Conservation (phyloP, 2,888 invertebrate genomes). For the Brachyptera putata region DNA sequence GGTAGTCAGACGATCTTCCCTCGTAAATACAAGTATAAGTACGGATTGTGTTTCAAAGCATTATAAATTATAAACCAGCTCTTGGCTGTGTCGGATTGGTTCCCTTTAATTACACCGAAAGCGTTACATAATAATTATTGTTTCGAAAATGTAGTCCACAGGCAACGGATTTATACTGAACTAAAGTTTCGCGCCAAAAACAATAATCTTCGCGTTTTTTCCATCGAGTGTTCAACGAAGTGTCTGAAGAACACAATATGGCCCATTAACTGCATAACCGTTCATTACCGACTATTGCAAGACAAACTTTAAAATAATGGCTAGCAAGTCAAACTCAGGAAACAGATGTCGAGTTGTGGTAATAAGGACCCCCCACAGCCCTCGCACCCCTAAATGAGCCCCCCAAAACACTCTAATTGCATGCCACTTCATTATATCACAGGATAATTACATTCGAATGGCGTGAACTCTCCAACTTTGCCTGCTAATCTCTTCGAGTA, state of each 20-base stretch:
- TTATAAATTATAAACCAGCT: too few species aligned
- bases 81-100: too few species aligned
- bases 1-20: too few species aligned
- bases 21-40: too few species aligned
- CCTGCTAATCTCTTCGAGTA: constrained; percentile 10
- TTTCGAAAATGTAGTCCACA: too few species aligned
- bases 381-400: background rate
- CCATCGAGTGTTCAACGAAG: background rate
- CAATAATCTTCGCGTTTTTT: too few species aligned
- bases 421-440: constrained; percentile 21
- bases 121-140: too few species aligned
- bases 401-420: constrained; percentile 12
- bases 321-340: constrained; percentile 5
- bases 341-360: constrained; percentile 20
- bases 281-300: background rate
- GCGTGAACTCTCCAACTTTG: constrained; percentile 12
- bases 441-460: constrained; percentile 17
- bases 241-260: background rate
- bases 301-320: constrained; percentile 18
- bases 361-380: constrained; percentile 1
- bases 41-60: too few species aligned
- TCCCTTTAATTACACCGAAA: too few species aligned
- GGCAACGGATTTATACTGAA: too few species aligned
- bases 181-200: too few species aligned
- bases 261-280: background rate